phyloP scores from a whole-genome alignment of 2,797 vertebrate genomes.

The Todus mexicanus region DNA sequence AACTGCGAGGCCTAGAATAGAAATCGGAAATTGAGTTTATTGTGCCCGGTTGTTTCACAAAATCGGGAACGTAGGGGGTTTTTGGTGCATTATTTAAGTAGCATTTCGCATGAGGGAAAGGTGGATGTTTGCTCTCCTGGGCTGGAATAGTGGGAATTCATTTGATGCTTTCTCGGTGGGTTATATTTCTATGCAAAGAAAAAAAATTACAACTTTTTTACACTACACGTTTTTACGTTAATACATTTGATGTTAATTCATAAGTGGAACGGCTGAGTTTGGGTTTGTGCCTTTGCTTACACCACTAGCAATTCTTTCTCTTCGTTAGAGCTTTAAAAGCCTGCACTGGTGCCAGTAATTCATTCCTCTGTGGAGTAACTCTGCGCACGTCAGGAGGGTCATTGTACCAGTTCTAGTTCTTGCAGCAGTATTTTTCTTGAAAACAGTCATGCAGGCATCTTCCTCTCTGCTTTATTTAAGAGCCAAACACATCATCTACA shows the following conservation, averaged over 20 bases:
- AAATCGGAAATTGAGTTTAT: not conserved
- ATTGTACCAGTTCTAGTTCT: no score
- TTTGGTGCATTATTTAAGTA: not conserved
- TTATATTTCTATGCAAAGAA: not conserved
- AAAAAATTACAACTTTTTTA: not conserved
- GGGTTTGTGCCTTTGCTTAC: not conserved
- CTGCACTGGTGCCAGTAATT: not conserved
- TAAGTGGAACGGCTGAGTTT: not conserved
- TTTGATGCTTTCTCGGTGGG: not conserved
- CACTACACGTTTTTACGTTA: not conserved
- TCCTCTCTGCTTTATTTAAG: not conserved
- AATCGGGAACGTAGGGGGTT: accelerated
- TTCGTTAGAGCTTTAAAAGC: not conserved
- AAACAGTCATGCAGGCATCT: not conserved
- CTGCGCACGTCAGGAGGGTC: not conserved
- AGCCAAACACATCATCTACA: not conserved
- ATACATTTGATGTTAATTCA: not conserved
- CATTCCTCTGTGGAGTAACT: not conserved
- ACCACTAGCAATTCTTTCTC: not conserved
- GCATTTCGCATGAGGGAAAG: not conserved
- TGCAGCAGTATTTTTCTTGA: not conserved
- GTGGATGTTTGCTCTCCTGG: not conserved
- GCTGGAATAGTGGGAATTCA: not conserved
- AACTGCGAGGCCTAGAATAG: not conserved
- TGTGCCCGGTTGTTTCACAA: not conserved